Conservation (phyloP, 1,140 invertebrate species). For the Oscheius sp. region DNA sequence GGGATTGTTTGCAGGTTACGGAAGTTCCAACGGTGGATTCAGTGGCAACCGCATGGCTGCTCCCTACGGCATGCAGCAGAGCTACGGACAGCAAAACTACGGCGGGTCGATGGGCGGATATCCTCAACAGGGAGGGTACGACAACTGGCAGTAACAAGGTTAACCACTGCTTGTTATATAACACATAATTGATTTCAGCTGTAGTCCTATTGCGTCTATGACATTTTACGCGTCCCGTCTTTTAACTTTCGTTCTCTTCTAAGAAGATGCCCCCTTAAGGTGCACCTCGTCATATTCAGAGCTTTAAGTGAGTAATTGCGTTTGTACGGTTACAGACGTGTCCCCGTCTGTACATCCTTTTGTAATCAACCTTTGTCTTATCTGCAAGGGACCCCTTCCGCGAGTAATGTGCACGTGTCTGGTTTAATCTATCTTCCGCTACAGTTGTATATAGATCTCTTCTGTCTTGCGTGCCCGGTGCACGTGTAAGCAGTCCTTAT, state of each 20-base stretch:
- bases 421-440: not conserved
- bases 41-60: not conserved
- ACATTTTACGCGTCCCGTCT: not conserved
- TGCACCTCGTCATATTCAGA: not conserved
- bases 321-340: not conserved
- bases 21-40: not conserved
- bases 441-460: constrained; percentile 13
- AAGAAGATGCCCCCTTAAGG: not conserved
- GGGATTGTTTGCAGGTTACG: not conserved
- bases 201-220: not conserved
- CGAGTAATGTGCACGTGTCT: not conserved
- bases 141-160: not conserved
- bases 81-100: not conserved
- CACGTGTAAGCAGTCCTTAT: not conserved
- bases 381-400: not conserved
- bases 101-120: not conserved
- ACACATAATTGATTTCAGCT: not conserved
- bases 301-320: not conserved
- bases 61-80: not conserved
- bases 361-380: not conserved
- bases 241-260: not conserved
- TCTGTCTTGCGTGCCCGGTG: not conserved
- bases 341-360: not conserved
- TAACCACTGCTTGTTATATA: not conserved
- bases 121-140: not conserved